Conservation (phyloP, 1,140 invertebrate genomes). For the Apis cerana region DNA sequence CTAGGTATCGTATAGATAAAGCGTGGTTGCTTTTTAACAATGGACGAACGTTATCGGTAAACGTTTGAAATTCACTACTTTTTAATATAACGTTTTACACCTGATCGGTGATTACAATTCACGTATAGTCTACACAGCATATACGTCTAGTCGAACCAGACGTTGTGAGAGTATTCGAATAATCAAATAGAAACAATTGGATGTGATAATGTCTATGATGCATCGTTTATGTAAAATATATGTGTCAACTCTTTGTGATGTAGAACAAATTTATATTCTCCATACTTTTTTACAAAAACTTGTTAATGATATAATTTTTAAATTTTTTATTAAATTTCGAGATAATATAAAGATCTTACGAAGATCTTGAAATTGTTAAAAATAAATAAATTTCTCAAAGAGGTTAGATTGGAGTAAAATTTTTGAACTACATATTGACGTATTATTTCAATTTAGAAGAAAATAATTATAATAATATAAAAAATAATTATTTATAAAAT, state of each 20-base stretch:
- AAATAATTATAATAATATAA: too few relatives aligned
- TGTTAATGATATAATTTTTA: background rate
- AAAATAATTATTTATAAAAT: too few relatives aligned
- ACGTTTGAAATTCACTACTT: slow-evolving; percentile 40
- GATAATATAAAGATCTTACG: too few relatives aligned
- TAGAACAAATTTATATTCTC: background rate
- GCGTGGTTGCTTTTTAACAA: slow-evolving; percentile 5
- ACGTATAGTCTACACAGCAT: slow-evolving; percentile 77
- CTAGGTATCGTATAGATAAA: slow-evolving; percentile 32
- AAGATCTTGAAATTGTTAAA: too few relatives aligned
- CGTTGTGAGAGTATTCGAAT: slow-evolving; percentile 28
- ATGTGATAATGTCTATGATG: background rate
- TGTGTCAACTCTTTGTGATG: background rate
- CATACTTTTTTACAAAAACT: background rate
- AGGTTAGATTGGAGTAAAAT: too few relatives aligned
- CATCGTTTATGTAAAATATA: background rate
- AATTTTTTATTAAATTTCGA: too few relatives aligned
- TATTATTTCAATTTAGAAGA: too few relatives aligned
- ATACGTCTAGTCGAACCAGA: slow-evolving; percentile 41
- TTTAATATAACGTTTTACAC: slow-evolving; percentile 53
- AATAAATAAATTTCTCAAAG: too few relatives aligned
- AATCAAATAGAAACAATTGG: slow-evolving; percentile 36
- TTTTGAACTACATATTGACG: too few relatives aligned
- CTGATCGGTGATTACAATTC: slow-evolving; percentile 60
- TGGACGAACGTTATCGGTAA: slow-evolving; percentile 11